Conservation (phyloP, 2,797 vertebrate genomes). For the Poliocrania exsul region DNA sequence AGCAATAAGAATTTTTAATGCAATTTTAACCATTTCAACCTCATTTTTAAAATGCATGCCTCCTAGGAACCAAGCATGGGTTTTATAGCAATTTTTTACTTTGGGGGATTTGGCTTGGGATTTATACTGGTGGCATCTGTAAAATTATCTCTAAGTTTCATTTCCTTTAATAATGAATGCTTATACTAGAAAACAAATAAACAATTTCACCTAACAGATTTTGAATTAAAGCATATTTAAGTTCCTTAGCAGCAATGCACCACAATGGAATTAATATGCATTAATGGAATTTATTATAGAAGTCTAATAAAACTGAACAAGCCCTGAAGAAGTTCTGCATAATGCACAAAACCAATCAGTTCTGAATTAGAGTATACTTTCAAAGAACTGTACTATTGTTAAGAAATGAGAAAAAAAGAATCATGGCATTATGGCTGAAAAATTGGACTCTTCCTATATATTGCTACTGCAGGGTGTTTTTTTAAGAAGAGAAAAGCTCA, state of each 20-base stretch:
- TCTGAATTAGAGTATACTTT: neutral
- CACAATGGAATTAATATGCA: neutral
- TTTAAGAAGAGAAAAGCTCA: neutral
- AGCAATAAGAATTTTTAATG: neutral
- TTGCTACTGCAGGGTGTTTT: neutral
- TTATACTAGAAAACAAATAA: neutral
- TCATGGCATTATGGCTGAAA: neutral
- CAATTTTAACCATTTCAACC: neutral
- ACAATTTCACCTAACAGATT: neutral
- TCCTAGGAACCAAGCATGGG: rapidly evolving
- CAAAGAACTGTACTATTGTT: neutral
- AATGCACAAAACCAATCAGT: neutral
- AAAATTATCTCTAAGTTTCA: neutral
- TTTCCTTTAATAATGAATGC: neutral
- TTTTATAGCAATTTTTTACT: neutral
- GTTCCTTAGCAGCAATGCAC: neutral
- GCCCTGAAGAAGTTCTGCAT: neutral
- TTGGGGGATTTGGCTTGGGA: neutral
- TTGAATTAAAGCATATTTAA: neutral
- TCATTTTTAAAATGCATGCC: neutral
- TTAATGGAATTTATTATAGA: neutral
- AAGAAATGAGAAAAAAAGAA: neutral
- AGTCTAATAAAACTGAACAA: neutral
- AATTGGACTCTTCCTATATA: neutral
- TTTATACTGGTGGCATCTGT: neutral